A percentile compares a stretch with the other conserved stretches of the same genome.
Conservation (phyloP, 2,113 vertebrate genomes). For the Mirza zaza region DNA sequence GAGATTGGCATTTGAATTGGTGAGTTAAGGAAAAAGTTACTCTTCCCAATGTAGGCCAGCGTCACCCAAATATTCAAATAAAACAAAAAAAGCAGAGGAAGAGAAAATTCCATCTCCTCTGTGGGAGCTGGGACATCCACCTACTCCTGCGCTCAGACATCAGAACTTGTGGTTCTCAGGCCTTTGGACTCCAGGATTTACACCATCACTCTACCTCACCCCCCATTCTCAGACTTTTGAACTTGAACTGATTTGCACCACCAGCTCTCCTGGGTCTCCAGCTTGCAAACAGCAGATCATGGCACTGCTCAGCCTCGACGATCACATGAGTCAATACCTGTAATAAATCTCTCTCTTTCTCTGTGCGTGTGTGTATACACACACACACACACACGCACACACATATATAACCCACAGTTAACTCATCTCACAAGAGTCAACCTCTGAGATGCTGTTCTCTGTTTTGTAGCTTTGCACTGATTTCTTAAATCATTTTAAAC, state of each 20-base stretch:
- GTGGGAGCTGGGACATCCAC: background rate
- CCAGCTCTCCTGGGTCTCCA: background rate
- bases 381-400: no score
- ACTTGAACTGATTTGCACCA: background rate
- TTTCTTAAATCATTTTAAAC: background rate
- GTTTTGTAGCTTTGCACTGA: background rate
- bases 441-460: background rate
- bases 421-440: background rate
- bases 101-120: background rate
- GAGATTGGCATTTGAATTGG: background rate
- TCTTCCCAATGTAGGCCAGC: background rate
- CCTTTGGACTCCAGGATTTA: background rate
- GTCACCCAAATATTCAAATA: no score
- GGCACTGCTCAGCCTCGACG: background rate
- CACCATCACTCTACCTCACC: background rate
- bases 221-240: background rate
- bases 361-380: background rate
- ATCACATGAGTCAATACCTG: background rate
- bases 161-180: background rate
- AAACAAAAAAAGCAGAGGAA: background rate
- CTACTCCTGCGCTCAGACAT: background rate
- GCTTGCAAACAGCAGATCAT: background rate
- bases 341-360: background rate
- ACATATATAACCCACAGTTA: background rate
- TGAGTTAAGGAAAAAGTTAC: background rate